Percentiles rank a stretch among this genome's conserved stretches.
These are phyloP conservation scores for Rhaphigaster nebulosa DNA, from an alignment of 2,888 invertebrate species.

Conservation along the genomic window DNA sequence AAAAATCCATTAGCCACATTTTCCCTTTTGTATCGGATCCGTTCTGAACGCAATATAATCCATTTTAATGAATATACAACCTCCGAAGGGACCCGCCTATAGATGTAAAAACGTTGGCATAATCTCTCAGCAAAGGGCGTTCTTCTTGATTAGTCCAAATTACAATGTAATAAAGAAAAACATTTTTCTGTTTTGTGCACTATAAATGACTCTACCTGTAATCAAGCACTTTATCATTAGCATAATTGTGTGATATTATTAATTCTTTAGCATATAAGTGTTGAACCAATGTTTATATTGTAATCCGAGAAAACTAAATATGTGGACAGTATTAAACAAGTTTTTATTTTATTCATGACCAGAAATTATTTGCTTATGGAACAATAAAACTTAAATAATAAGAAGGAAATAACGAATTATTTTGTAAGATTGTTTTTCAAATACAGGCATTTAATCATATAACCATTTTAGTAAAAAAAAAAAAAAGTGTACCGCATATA, in stretches of 20 bases:
- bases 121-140: background rate
- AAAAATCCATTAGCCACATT: background rate
- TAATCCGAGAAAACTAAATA: too few species aligned
- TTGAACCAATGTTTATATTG: too few species aligned
- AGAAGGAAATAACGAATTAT: too few species aligned
- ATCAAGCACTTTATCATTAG: background rate
- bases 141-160: background rate
- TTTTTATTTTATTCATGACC: too few species aligned
- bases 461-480: too few species aligned
- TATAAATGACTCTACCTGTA: background rate
- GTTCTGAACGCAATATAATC: background rate
- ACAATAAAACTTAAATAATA: too few species aligned
- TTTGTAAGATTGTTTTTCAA: too few species aligned
- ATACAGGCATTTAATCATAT: too few species aligned
- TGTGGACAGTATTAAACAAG: too few species aligned
- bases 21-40: background rate
- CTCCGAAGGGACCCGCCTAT: background rate
- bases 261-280: too few species aligned
- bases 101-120: background rate
- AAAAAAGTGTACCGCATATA: too few species aligned
- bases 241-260: background rate
- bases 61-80: background rate
- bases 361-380: too few species aligned
- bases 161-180: slow-evolving; percentile 13
- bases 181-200: background rate